Percentiles rank a stretch among this genome's conserved stretches.
phyloP scores from a whole-genome alignment of 2,888 invertebrate genomes.

The Polia nebulosa region DNA sequence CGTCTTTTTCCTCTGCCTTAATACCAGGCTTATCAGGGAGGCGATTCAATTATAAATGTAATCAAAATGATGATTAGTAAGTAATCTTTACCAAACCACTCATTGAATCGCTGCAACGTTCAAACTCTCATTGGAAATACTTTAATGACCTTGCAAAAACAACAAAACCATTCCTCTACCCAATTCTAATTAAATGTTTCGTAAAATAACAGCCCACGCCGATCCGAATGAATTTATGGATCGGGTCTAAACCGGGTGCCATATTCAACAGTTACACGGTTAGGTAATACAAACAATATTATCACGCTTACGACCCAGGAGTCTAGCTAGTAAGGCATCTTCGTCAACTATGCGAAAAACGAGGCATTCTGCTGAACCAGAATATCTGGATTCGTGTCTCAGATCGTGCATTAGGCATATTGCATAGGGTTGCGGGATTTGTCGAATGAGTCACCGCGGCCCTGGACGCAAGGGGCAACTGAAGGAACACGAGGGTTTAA shows the following conservation, averaged over 20 bases:
- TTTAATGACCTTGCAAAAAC: slow-evolving; percentile 6
- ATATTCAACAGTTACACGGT: neutral
- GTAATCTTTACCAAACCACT: neutral
- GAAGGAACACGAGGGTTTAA: too few species aligned
- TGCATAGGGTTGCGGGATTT: too few species aligned
- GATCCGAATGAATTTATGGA: slow-evolving; percentile 16
- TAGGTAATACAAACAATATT: slow-evolving; percentile 1
- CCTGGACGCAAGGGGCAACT: too few species aligned
- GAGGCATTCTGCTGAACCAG: neutral
- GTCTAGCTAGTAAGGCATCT: neutral
- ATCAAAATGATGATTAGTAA: slow-evolving; percentile 30
- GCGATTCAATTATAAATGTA: slow-evolving; percentile 25
- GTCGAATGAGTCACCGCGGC: too few species aligned
- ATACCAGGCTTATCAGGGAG: slow-evolving; percentile 14
- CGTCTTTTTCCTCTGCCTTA: slow-evolving; percentile 8
- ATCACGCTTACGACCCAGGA: neutral
- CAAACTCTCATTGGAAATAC: neutral
- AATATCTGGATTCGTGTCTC: neutral
- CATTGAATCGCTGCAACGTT: neutral
- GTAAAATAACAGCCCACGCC: slow-evolving; percentile 25
- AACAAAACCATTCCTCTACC: slow-evolving; percentile 3
- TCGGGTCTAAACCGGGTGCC: neutral
- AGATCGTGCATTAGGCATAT: neutral
- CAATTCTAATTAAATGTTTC: slow-evolving; percentile 25
- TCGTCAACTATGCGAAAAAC: neutral